Evolutionary conservation across 2,888 invertebrate genomes (phyloP).

Genomic region (Leucoptera coffeella): DNA sequence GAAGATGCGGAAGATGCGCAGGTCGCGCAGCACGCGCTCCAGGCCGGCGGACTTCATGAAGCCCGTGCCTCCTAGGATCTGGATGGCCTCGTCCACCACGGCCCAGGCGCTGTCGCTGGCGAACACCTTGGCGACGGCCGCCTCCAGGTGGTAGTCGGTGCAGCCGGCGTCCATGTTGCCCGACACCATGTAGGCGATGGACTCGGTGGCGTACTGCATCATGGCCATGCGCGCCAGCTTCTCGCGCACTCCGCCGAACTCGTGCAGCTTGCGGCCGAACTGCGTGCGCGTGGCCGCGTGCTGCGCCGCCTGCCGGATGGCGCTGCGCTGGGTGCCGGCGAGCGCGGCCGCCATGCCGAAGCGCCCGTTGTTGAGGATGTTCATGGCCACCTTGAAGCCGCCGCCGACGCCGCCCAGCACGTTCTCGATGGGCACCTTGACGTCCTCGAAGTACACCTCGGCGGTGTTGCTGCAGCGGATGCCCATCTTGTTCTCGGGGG

Average conservation of each 20-base stretch:
- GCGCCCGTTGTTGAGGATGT: slow-evolving; percentile 95
- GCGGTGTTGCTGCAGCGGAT: slow-evolving; percentile 96
- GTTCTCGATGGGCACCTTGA: slow-evolving; percentile 85
- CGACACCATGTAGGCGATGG: slow-evolving; percentile 89
- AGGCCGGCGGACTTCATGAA: slow-evolving; percentile 89
- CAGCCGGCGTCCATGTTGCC: slow-evolving; percentile 95
- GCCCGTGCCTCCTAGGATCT: slow-evolving; percentile 96
- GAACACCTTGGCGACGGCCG: slow-evolving; percentile 92
- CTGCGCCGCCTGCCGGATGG: slow-evolving; percentile 82
- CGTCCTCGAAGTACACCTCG: slow-evolving; percentile 88
- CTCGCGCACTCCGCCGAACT: slow-evolving; percentile 70
- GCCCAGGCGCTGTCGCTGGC: slow-evolving; percentile 95
- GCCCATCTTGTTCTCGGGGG: slow-evolving; percentile 98
- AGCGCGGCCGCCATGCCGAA: slow-evolving; percentile 97
- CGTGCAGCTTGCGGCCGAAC: slow-evolving; percentile 80
- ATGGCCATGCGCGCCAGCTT: slow-evolving; percentile 91
- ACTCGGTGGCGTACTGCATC: slow-evolving; percentile 88
- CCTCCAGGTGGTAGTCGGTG: slow-evolving; percentile 93
- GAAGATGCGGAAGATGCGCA: slow-evolving; percentile 96
- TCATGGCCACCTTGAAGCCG: slow-evolving; percentile 97
- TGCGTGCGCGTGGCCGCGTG: slow-evolving; percentile 86
- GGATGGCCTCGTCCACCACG: slow-evolving; percentile 96
- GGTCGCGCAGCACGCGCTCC: slow-evolving; percentile 88
- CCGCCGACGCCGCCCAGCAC: slow-evolving; percentile 85
- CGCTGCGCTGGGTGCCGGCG: slow-evolving; percentile 85